Conservation (phyloP, 1,140 invertebrate genomes). For the Monomorium pharaonis region DNA sequence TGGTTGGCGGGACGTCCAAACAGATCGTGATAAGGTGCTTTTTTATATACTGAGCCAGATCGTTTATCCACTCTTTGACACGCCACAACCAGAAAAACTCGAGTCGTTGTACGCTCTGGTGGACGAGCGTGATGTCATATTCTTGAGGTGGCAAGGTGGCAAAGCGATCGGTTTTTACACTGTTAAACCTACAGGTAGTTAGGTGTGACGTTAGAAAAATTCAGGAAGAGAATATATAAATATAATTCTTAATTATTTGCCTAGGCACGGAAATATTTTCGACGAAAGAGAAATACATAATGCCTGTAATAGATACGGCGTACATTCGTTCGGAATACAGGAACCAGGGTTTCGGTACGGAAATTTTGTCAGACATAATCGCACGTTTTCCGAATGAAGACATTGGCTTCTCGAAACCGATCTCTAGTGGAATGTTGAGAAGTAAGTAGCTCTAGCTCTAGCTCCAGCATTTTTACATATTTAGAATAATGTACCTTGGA, state of each 20-base stretch:
- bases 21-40: constrained; percentile 63
- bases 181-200: constrained; percentile 67
- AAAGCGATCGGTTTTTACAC: constrained; percentile 73
- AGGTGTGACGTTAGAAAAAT: background rate
- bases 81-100: constrained; percentile 59
- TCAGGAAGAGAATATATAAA: background rate
- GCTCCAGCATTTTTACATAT: background rate
- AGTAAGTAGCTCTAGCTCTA: constrained; percentile 53
- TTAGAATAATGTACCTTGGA: background rate
- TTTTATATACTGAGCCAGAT: constrained; percentile 70
- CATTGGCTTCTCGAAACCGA: constrained; percentile 71
- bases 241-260: constrained; percentile 23
- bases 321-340: constrained; percentile 71
- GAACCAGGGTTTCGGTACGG: constrained; percentile 65
- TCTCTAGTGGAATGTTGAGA: constrained; percentile 67
- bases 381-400: constrained; percentile 65
- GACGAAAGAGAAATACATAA: constrained; percentile 58
- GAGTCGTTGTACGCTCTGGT: constrained; percentile 66
- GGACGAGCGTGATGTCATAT: constrained; percentile 60
- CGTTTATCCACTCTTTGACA: constrained; percentile 68
- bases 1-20: constrained; percentile 62
- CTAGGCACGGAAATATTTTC: constrained; percentile 62
- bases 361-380: constrained; percentile 61
- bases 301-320: constrained; percentile 69
- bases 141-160: constrained; percentile 65